Evolutionary conservation across 2,113 vertebrate species (phyloP), one percentile per base, ranked within the genome.

Genomic region (Phyllopteryx taeniolatus): DNA sequence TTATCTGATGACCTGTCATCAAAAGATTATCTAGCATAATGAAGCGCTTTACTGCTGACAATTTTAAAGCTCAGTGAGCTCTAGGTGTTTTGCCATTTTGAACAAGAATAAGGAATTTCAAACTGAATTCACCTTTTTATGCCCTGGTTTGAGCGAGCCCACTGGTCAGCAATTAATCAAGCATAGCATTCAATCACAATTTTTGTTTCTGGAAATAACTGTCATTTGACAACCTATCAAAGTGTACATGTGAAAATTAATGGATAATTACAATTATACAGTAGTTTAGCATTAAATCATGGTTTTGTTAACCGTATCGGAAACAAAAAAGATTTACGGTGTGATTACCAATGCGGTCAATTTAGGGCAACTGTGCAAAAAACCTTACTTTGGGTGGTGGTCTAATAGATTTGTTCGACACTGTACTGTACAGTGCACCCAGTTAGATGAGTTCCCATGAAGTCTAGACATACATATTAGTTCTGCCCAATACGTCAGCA

Each of bases 391-490:
- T 49, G 43, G 9, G 43, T 51, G 49, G 49, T 51, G 20, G 20
- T 56, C 53, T 12, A 1, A 56, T 56, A 22, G 20, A 22, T 11
- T 56, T 11, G 20, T n/a, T 17, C 5, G 2, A 17, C 49, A 51
- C 15, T 19, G 15, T 51, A 56, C 53, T 64, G 70, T 66, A 71
- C 11, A 59, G 22, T 70, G 71, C 54, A 47, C 64, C 68, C 43
- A 78, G 57, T 71, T 81, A 85, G 57, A 74, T 2, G 35, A 72
- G 72, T 81, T 84, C 68, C 70, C 75, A 79, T 57, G 71, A 81
- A 75, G 80, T 83, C 80, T 85, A 84, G 81, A 87, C 80, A 80
- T 71, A 72, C 74, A 73, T 72, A 83, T 88, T 83, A 85, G 80
- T 87, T 85, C 83, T 87, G 78, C 83, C 78, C 71, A 85, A 84